These are phyloP conservation scores for Osmerus eperlanus DNA, from an alignment of 2,113 vertebrate species.

Conservation along the genomic window DNA sequence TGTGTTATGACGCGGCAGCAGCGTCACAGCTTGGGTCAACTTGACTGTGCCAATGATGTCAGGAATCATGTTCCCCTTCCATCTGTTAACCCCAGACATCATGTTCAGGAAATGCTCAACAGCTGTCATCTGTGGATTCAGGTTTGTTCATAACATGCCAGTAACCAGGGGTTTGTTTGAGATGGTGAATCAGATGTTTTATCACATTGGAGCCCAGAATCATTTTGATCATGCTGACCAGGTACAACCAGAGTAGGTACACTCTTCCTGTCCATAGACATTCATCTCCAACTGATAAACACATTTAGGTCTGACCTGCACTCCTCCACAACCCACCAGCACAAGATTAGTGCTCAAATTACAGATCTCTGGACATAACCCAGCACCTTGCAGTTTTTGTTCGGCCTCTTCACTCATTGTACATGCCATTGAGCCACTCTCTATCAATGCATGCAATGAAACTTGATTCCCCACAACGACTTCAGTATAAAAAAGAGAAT, in stretches of 20 bases:
- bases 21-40: constrained; percentile 11
- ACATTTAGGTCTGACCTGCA: no score
- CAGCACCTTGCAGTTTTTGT: no score
- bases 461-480: no score
- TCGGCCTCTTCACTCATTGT: no score
- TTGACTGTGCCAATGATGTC: constrained; percentile 9
- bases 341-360: no score
- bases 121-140: neutral
- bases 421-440: no score
- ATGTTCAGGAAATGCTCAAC: constrained; percentile 17
- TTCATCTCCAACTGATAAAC: no score
- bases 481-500: no score
- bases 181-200: neutral
- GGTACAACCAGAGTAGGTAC: constrained; percentile 25
- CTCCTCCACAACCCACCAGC: no score
- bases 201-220: constrained; percentile 26
- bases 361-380: no score
- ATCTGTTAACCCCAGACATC: constrained; percentile 8
- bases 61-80: constrained; percentile 7
- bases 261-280: neutral
- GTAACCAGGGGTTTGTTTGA: constrained; percentile 3
- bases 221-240: constrained; percentile 7
- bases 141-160: constrained; percentile 1
- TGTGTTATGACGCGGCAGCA: neutral
- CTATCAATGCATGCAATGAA: no score